These are phyloP conservation scores for Vidua chalybeata DNA, from an alignment of 2,113 vertebrate genomes.

Conservation along the genomic window DNA sequence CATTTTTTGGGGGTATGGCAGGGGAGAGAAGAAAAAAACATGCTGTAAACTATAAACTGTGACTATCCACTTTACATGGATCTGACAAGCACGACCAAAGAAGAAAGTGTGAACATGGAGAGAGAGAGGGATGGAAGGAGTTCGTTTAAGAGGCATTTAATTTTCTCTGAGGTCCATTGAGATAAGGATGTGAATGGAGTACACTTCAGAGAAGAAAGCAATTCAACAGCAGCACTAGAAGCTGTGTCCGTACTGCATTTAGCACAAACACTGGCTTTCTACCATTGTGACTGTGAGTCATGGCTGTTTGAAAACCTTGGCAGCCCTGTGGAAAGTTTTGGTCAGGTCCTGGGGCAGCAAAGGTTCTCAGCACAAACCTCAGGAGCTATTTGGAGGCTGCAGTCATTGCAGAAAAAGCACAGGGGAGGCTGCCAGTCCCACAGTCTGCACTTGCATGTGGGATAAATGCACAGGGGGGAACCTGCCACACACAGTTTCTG, in stretches of 20 bases:
- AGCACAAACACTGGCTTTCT: not conserved
- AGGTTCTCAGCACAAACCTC: not conserved
- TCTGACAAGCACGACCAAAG: not conserved
- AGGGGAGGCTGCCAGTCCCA: not conserved
- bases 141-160: not conserved
- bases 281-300: not conserved
- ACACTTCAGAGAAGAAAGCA: not conserved
- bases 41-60: not conserved
- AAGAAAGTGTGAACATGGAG: not conserved
- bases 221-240: not conserved
- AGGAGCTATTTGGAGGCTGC: not conserved
- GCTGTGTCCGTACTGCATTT: not conserved
- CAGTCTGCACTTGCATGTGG: fast-evolving
- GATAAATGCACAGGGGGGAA: not conserved
- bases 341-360: not conserved
- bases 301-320: not conserved
- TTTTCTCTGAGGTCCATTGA: slow-evolving; percentile 34
- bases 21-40: not conserved
- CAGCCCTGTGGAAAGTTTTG: not conserved
- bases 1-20: not conserved
- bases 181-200: not conserved
- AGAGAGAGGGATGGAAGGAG: not conserved
- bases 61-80: not conserved
- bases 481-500: not conserved
- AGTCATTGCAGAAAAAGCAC: not conserved